These are phyloP conservation scores for Trachymyrmex cornetzi DNA, from an alignment of 1,140 invertebrate species.

Conservation along the genomic window DNA sequence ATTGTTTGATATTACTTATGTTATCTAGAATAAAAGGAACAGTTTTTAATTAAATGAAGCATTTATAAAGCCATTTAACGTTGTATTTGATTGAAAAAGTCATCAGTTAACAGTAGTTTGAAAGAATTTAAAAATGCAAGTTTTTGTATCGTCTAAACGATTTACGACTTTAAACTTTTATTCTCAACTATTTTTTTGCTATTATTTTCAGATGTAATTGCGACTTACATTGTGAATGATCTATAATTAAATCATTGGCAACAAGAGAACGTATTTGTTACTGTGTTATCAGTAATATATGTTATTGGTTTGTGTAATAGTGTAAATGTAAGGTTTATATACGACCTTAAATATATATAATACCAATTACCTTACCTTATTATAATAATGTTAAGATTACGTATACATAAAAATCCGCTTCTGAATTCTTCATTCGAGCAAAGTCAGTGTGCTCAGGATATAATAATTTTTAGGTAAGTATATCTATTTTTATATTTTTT, in stretches of 20 bases:
- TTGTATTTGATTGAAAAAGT: constrained; percentile 26
- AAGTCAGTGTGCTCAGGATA: not conserved
- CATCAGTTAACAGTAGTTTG: not conserved
- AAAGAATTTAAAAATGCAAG: constrained; percentile 5
- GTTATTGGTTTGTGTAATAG: not conserved
- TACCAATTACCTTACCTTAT: not conserved
- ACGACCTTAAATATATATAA: too few species aligned
- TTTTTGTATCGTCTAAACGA: not conserved
- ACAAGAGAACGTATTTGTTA: constrained; percentile 16
- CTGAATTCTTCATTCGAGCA: constrained; percentile 1
- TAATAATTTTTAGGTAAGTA: constrained; percentile 42
- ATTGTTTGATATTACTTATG: constrained; percentile 56
- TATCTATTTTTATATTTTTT: constrained; percentile 7
- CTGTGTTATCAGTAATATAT: not conserved
- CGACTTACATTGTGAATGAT: not conserved
- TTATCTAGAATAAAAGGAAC: constrained; percentile 18
- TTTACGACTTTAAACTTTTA: not conserved
- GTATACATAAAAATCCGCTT: constrained; percentile 4
- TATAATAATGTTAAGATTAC: constrained; percentile 12
- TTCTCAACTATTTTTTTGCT: not conserved
- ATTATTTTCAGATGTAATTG: not conserved
- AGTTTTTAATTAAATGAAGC: constrained; percentile 43
- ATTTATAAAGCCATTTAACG: constrained; percentile 18
- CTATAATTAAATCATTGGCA: constrained; percentile 2
- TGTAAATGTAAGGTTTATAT: constrained; percentile 6